Evolutionary conservation across 1,140 invertebrate species (phyloP).

Genomic region (Pseudomyrmex dendroicus): DNA sequence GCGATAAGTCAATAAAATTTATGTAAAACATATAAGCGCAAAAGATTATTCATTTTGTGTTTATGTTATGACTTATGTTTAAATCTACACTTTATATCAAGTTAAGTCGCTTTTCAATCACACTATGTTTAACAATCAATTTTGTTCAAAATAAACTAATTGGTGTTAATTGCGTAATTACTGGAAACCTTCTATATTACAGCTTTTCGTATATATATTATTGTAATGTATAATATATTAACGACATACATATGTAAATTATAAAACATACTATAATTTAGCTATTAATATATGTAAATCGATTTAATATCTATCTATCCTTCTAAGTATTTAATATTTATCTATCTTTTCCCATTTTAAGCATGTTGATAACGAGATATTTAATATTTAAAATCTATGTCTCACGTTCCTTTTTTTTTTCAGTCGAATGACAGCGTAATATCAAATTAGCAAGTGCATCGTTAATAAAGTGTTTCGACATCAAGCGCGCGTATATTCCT

Average conservation of each 20-base stretch:
- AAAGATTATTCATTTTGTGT: neutral
- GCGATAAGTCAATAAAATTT: too few relatives aligned
- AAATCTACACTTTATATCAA: neutral
- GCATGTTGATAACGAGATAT: too few relatives aligned
- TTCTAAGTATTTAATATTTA: too few relatives aligned
- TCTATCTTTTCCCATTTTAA: too few relatives aligned
- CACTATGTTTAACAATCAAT: neutral
- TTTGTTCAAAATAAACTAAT: slow-evolving; percentile 15
- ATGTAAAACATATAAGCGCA: neutral
- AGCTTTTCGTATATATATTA: slow-evolving; percentile 24
- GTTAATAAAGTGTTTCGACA: neutral
- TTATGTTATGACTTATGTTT: neutral
- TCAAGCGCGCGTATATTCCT: slow-evolving; percentile 10
- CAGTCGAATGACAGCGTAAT: neutral
- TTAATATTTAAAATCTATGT: too few relatives aligned
- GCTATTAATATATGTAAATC: neutral
- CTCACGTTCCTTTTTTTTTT: too few relatives aligned
- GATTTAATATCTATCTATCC: too few relatives aligned
- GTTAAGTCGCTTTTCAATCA: neutral
- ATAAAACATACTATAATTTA: neutral
- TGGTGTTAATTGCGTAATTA: slow-evolving; percentile 13
- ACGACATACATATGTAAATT: neutral
- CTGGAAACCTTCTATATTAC: slow-evolving; percentile 12
- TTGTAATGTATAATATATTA: neutral
- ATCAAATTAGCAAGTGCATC: neutral